Base-by-base conservation (phyloP, 2,888 invertebrate species). In the Entomobrya multifasciata region DNA sequence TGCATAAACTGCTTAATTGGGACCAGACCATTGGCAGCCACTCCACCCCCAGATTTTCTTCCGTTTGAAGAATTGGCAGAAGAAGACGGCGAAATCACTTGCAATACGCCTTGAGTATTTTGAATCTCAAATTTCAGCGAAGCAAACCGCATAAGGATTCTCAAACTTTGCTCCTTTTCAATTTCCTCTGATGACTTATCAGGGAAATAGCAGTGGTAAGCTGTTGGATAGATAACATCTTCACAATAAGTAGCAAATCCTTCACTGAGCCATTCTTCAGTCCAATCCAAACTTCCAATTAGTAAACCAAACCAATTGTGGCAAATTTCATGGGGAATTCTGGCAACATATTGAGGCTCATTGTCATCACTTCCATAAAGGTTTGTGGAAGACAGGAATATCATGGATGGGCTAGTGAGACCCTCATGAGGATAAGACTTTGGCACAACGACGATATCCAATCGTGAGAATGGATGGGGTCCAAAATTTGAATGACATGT, bases 211-310 rank as follows among this genome's bases (percentile, higher is more conserved):
- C 89, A 78, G n/a, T 60, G 36, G 36, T 27, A 77, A 25, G 62
- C n/a, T 8, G 52, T 52, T n/a, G 57, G 25, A 22, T 22, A 57
- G 8, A 36, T 36, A 8, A 36, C 36, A 8, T 93, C 93, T 90
- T 93, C 93, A 74, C 92, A 88, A 81, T 92, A 93, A 6, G 93
- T 93, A 65, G 93, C 93, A 90, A 93, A 93, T 8, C 93, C 93
- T 90, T 93, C 93, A 82, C 93, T 93, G 15, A 93, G 90, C 93
- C 93, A 93, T 89, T 93, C 93, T 90, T 93, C 93, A 17, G 92
- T 92, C 93, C 93, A 93, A 90, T 93, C 93, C 41, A 90, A 85
- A 5, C 93, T 92, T 17, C 93, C 93, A 78, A 93, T 92, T 15
- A 92, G 88, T 2, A 93, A 89, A 0, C 93, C 93, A 91, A 93